Evolutionary conservation across 2,888 invertebrate genomes (phyloP).

Genomic region (Conus canariensis): DNA sequence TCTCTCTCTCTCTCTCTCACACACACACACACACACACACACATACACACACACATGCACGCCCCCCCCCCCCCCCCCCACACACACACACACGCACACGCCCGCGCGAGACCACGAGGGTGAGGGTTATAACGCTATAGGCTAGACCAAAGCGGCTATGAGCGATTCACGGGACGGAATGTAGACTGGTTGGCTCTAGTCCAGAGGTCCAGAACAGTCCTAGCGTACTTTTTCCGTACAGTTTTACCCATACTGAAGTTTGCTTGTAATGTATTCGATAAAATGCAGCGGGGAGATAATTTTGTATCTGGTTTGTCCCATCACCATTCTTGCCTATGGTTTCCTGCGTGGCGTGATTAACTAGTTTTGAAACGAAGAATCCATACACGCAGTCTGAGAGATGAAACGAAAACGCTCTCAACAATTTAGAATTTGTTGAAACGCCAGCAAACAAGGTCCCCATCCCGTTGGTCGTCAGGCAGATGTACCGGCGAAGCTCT

Average conservation of each 20-base stretch:
- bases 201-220: not conserved
- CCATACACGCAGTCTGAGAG: too few relatives aligned
- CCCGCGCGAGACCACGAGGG: not conserved
- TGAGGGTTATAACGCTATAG: too few relatives aligned
- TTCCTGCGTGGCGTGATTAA: too few relatives aligned
- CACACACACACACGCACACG: not conserved
- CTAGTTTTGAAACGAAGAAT: too few relatives aligned
- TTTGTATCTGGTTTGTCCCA: too few relatives aligned
- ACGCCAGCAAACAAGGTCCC: too few relatives aligned
- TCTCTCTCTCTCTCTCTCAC: not conserved
- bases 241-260: too few relatives aligned
- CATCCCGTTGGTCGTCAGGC: not conserved
- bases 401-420: too few relatives aligned
- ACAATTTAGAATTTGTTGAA: too few relatives aligned
- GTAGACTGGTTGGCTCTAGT: not conserved
- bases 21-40: conserved; percentile 5
- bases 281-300: too few relatives aligned
- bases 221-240: not conserved
- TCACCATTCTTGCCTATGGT: too few relatives aligned
- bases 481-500: not conserved
- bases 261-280: too few relatives aligned
- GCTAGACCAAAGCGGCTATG: not conserved
- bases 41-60: not conserved
- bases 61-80: not conserved
- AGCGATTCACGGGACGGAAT: not conserved